These are phyloP conservation scores for Neodiprion virginianus DNA, from an alignment of 1,140 invertebrate genomes.

Conservation along the genomic window DNA sequence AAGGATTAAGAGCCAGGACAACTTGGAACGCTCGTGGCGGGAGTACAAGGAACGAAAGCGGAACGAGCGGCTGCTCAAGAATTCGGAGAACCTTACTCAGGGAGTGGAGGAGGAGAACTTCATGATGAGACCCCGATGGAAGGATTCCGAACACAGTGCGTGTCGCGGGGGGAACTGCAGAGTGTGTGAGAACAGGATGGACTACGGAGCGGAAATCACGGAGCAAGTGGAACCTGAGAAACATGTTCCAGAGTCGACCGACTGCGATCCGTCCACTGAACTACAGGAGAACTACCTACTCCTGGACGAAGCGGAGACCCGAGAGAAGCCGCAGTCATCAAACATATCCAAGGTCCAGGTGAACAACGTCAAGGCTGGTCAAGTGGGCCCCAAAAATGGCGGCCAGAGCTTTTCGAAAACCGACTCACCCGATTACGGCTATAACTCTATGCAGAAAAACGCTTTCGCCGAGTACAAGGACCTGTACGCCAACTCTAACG, in stretches of 20 bases:
- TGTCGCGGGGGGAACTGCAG: constrained; percentile 39
- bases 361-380: constrained; percentile 15
- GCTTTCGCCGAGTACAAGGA: constrained; percentile 33
- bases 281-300: constrained; percentile 50
- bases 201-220: constrained; percentile 18
- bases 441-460: constrained; percentile 44
- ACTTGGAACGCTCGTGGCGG: constrained; percentile 48
- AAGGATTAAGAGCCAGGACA: constrained; percentile 40
- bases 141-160: constrained; percentile 35
- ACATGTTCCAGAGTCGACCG: constrained; percentile 18
- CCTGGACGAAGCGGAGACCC: constrained; percentile 21
- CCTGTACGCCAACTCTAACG: constrained; percentile 40
- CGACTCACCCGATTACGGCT: constrained; percentile 38
- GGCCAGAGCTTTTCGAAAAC: background rate
- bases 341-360: constrained; percentile 26
- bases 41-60: constrained; percentile 52
- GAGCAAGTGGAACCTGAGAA: background rate
- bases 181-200: constrained; percentile 43
- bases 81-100: constrained; percentile 24
- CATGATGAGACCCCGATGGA: constrained; percentile 52
- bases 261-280: constrained; percentile 31
- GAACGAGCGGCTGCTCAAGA: constrained; percentile 35
- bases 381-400: constrained; percentile 9
- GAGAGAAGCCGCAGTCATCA: background rate
- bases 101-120: constrained; percentile 44